Percentiles rank a stretch among this genome's conserved stretches.
Evolutionary conservation across 2,888 invertebrate genomes (phyloP).

Genomic region (Ptilodon capucinus): DNA sequence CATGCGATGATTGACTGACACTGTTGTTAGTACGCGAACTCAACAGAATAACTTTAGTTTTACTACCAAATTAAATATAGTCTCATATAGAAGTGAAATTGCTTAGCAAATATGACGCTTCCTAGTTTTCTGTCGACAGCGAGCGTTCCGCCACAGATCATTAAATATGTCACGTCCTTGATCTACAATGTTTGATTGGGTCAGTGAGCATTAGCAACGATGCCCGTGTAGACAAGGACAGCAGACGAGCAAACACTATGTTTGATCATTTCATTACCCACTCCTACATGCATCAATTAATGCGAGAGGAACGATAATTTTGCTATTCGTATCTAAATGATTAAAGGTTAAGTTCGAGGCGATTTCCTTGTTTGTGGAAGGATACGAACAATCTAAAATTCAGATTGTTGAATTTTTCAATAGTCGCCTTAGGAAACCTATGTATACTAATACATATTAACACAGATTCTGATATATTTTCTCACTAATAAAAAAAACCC

Average conservation of each 20-base stretch:
- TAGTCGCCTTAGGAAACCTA: too few species aligned
- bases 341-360: not conserved
- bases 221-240: slow-evolving; percentile 17
- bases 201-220: slow-evolving; percentile 28
- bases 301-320: slow-evolving; percentile 5
- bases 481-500: too few species aligned
- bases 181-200: slow-evolving; percentile 40
- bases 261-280: slow-evolving; percentile 20
- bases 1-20: not conserved
- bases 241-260: slow-evolving; percentile 9
- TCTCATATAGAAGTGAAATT: slow-evolving; percentile 2
- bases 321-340: not conserved
- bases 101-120: slow-evolving; percentile 10
- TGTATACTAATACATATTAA: too few species aligned
- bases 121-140: slow-evolving; percentile 9
- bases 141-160: slow-evolving; percentile 33
- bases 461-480: too few species aligned
- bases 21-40: not conserved
- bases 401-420: too few species aligned
- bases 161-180: slow-evolving; percentile 46
- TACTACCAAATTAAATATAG: not conserved
- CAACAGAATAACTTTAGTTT: not conserved
- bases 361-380: not conserved
- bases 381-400: not conserved
- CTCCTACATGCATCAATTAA: slow-evolving; percentile 20